A percentile compares a stretch with the other conserved stretches of the same genome.
Conservation (phyloP, 2,888 invertebrate genomes). For the Nomada fabriciana region DNA sequence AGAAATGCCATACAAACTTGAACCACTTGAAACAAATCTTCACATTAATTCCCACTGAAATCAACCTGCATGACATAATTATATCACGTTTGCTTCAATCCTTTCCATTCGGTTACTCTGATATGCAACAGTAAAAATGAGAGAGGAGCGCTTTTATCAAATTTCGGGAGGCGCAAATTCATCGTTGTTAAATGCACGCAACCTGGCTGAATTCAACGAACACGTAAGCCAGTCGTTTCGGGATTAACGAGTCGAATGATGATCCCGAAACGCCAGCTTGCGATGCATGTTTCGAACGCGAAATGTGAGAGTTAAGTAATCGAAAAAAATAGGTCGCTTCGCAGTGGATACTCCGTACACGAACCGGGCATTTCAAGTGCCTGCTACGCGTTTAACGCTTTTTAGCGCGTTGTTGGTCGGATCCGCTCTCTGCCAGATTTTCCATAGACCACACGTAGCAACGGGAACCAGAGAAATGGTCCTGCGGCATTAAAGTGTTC, state of each 20-base stretch:
- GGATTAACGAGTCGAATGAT: constrained; percentile 29
- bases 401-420: constrained; percentile 48
- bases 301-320: constrained; percentile 37
- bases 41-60: background rate
- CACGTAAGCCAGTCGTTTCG: constrained; percentile 2
- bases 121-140: background rate
- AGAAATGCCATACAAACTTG: background rate
- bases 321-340: constrained; percentile 54
- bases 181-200: constrained; percentile 19
- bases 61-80: background rate
- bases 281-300: background rate
- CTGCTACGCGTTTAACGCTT: constrained; percentile 58
- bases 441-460: constrained; percentile 10
- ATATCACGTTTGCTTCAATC: background rate
- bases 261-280: constrained; percentile 11
- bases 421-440: constrained; percentile 34
- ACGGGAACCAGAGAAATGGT: constrained; percentile 44
- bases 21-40: constrained; percentile 16
- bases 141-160: background rate
- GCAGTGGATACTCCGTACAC: constrained; percentile 27
- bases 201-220: constrained; percentile 12
- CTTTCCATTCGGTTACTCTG: background rate
- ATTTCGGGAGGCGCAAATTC: background rate
- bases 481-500: constrained; percentile 52
- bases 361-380: constrained; percentile 37